Evolutionary conservation across 2,113 vertebrate genomes (phyloP), one percentile per base, ranked within the genome.

Genomic region (Anseranas semipalmata): DNA sequence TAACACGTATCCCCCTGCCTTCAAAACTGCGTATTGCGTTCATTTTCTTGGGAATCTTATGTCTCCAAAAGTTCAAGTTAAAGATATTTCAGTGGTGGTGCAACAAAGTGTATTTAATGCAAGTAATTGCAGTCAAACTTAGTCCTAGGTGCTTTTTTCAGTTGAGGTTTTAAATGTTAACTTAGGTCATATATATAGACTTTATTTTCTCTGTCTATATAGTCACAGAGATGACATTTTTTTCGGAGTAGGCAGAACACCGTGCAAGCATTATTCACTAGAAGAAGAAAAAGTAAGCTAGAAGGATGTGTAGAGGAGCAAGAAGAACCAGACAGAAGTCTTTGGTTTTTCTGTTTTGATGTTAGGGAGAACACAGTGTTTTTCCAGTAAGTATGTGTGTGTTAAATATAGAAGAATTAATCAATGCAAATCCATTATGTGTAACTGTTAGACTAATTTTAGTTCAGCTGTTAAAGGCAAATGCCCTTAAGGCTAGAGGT

Each of bases 1-100:
- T 77, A 56, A 21, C 18, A 16, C 0, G 13, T 18, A 5, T 28
- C 13, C 2, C 7, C 1, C 18, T 2, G 0, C 32, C 35, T 75
- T 13, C 20, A 37, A 2, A 60, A 33, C 10, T 32, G 30, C 8
- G 7, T 39, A 6, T 48, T 39, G 19, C 0, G 0, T 71, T 84
- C 62, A 2, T 58, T 77, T 89, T 73, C 18, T 11, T 62, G 24
- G 10, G 14, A 30, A 3, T 32, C 48, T 15, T 16, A 6, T 22
- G 25, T 7, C 35, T 4, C 18, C 2, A 5, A 30, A 79, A 7
- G 4, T 74, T 50, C 4, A 17, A 19, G 37, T 67, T 85, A 35
- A 85, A 63, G 10, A 5, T 27, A 16, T 12, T 86, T 53, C 6
- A 53, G 2, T 46, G 33, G 3, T 39, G 8, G 2, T 15, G 22